Percentiles rank a stretch among this genome's conserved stretches.
Evolutionary conservation across 2,113 vertebrate species (phyloP).

Genomic region (Origma solitaria): DNA sequence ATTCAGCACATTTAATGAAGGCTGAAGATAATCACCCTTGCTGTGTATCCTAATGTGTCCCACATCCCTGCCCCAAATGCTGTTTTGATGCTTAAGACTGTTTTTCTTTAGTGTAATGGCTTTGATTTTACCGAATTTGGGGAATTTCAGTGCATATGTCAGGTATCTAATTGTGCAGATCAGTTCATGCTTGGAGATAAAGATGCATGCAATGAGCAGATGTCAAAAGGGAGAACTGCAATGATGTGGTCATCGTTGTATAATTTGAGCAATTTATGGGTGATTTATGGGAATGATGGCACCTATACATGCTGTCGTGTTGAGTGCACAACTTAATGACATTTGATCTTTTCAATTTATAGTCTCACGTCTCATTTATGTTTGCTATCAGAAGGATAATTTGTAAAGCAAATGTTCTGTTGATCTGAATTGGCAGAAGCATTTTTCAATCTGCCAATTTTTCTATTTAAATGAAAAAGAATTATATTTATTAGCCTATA

Average conservation of each 20-base stretch:
- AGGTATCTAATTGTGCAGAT: not conserved
- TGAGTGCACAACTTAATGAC: not conserved
- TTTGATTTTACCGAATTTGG: not conserved
- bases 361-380: not conserved
- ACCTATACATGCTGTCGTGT: not conserved
- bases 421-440: conserved; percentile 43
- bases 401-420: conserved; percentile 24
- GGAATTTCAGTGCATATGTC: not conserved
- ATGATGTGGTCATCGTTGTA: not conserved
- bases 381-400: conserved; percentile 46
- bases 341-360: conserved; percentile 40
- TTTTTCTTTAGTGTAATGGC: not conserved
- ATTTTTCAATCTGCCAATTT: conserved; percentile 45
- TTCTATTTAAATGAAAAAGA: conserved; percentile 39
- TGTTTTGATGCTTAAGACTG: not conserved
- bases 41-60: not conserved
- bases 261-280: not conserved
- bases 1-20: not conserved
- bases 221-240: not conserved
- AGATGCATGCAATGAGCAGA: not conserved
- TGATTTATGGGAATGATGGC: not conserved
- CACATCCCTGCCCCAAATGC: not conserved
- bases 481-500: conserved; percentile 41
- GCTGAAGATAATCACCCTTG: not conserved
- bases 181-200: not conserved